phyloP scores from a whole-genome alignment of 2,888 invertebrate genomes.

The Allophyes oxyacanthae region DNA sequence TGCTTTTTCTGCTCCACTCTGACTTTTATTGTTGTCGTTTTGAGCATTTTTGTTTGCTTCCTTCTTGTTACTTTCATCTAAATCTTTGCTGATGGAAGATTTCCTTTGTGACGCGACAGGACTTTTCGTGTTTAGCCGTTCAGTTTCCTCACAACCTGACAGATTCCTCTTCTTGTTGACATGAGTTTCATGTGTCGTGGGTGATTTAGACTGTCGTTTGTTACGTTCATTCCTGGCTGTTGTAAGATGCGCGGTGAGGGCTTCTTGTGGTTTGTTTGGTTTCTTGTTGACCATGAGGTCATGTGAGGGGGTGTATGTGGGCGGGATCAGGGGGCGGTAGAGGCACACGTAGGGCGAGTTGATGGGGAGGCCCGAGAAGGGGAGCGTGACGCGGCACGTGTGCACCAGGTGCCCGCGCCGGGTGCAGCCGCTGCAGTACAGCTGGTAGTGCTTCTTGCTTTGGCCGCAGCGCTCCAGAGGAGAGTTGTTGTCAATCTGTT shows the following conservation, averaged over 20 bases:
- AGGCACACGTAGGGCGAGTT: constrained; percentile 76
- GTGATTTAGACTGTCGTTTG: constrained; percentile 82
- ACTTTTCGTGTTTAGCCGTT: constrained; percentile 59
- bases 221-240: constrained; percentile 51
- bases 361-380: constrained; percentile 81
- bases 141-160: constrained; percentile 57
- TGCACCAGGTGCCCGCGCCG: constrained; percentile 87
- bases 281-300: constrained; percentile 17
- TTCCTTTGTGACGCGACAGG: constrained; percentile 58
- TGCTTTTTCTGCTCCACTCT: constrained; percentile 59
- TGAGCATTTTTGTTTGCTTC: constrained; percentile 44
- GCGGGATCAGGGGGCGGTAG: constrained; percentile 70
- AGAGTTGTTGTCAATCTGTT: constrained; percentile 83
- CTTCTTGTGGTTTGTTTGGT: constrained; percentile 40
- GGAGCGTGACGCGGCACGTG: constrained; percentile 74
- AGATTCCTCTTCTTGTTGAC: constrained; percentile 72
- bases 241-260: constrained; percentile 42
- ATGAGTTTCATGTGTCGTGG: constrained; percentile 72
- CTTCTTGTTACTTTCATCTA: constrained; percentile 46
- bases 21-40: constrained; percentile 46
- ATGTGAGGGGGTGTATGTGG: constrained; percentile 43
- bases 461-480: constrained; percentile 72
- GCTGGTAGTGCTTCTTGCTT: constrained; percentile 70
- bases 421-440: constrained; percentile 89
- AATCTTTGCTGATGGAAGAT: constrained; percentile 55